A percentile compares a stretch with the other conserved stretches of the same genome.
Evolutionary conservation across 1,140 invertebrate genomes (phyloP).

Genomic region (Drosophila nasuta): DNA sequence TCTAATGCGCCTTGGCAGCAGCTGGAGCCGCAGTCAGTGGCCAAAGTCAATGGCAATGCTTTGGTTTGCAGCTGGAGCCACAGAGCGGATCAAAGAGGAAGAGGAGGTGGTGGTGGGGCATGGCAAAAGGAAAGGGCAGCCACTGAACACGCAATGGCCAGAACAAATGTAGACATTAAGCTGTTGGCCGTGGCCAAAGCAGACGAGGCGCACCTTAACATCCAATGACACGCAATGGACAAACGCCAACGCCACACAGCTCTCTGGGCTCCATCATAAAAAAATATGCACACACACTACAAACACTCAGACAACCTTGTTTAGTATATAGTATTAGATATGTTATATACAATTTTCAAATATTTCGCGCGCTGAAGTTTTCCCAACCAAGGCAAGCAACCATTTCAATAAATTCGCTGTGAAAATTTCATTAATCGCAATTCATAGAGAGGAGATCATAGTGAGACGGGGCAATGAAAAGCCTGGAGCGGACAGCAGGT

Average conservation of each 20-base stretch:
- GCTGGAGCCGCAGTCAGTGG: conserved; percentile 30
- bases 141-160: conserved; percentile 78
- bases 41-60: conserved; percentile 12
- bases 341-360: conserved; percentile 62
- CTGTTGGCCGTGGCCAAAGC: conserved; percentile 49
- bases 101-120: background rate
- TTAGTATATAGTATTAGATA: conserved; percentile 53
- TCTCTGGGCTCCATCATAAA: conserved; percentile 47
- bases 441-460: conserved; percentile 7
- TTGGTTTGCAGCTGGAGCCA: conserved; percentile 32
- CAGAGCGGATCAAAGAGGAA: conserved; percentile 17
- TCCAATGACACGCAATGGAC: conserved; percentile 73
- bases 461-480: conserved; percentile 2
- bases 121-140: conserved; percentile 65
- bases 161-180: conserved; percentile 83
- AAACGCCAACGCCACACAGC: conserved; percentile 34
- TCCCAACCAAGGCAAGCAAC: conserved; percentile 40
- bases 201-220: conserved; percentile 47
- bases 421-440: conserved; percentile 76
- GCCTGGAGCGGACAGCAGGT: conserved; percentile 50
- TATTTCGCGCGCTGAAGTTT: conserved; percentile 50
- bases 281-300: conserved; percentile 14
- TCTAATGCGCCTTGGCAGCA: conserved; percentile 76
- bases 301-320: background rate
- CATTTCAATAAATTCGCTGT: conserved; percentile 72